Evolutionary conservation across 2,113 vertebrate species (phyloP).

Genomic region (Pygathrix nemaeus): DNA sequence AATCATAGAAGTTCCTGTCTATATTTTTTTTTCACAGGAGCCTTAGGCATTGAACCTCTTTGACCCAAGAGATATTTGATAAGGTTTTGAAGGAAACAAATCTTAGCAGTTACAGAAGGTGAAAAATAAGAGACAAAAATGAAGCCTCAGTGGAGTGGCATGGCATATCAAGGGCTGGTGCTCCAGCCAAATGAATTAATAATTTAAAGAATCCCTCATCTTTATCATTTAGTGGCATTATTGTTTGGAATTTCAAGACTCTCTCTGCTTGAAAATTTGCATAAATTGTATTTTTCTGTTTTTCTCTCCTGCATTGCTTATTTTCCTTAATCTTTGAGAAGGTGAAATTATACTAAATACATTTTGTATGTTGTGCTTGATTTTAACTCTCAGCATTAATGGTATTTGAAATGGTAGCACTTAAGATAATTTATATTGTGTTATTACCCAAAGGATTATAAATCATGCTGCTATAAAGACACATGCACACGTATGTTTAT

Average conservation of each 20-base stretch:
- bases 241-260: slow-evolving; percentile 42
- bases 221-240: slow-evolving; percentile 20
- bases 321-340: slow-evolving; percentile 49
- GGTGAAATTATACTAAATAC: slow-evolving; percentile 39
- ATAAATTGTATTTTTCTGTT: neutral
- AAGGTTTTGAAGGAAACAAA: slow-evolving; percentile 60
- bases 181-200: neutral
- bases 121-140: neutral
- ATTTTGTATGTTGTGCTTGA: neutral
- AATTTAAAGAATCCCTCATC: neutral
- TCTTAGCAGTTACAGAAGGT: neutral
- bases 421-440: slow-evolving; percentile 12
- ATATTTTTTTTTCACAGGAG: slow-evolving; percentile 1
- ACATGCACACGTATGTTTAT: too few species aligned
- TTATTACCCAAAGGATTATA: neutral
- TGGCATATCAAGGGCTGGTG: neutral
- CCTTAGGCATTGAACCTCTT: neutral
- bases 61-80: slow-evolving; percentile 29
- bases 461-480: too few species aligned
- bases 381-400: slow-evolving; percentile 42
- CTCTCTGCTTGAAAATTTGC: slow-evolving; percentile 12
- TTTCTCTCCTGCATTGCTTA: neutral
- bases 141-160: neutral
- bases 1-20: neutral
- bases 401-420: neutral